Conservation (phyloP, 2,888 invertebrate species). For the Hyposoter dolosus region DNA sequence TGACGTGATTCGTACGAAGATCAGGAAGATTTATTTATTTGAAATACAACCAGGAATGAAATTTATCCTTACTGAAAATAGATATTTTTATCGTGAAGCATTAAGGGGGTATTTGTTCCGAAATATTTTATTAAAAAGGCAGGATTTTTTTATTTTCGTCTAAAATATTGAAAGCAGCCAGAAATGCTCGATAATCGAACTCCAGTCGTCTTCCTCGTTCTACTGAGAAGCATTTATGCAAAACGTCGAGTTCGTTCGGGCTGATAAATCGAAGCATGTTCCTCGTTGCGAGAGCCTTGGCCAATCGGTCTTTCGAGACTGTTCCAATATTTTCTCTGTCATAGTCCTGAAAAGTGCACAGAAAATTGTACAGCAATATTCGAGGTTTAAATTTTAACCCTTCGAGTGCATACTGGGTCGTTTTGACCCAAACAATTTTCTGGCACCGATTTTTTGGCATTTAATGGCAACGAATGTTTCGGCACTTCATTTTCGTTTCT, state of each 20-base stretch:
- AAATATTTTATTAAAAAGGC: slow-evolving; percentile 64
- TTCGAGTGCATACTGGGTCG: too few species aligned
- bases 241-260: slow-evolving; percentile 88
- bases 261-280: slow-evolving; percentile 88
- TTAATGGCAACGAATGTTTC: too few species aligned
- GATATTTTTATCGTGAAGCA: neutral
- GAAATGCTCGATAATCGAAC: slow-evolving; percentile 90
- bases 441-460: too few species aligned
- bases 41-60: neutral
- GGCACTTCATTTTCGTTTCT: too few species aligned
- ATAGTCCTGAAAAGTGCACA: slow-evolving; percentile 86
- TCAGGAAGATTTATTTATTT: neutral
- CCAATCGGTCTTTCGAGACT: slow-evolving; percentile 88
- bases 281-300: slow-evolving; percentile 88
- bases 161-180: slow-evolving; percentile 89
- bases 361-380: too few species aligned
- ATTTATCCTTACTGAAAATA: neutral
- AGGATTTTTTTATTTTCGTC: slow-evolving; percentile 81
- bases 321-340: slow-evolving; percentile 90
- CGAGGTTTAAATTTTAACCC: too few species aligned
- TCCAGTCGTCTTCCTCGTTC: slow-evolving; percentile 87
- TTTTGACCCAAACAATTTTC: too few species aligned
- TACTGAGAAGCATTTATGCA: slow-evolving; percentile 91
- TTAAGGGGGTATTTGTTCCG: neutral
- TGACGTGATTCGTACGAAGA: slow-evolving; percentile 1